phyloP scores from a whole-genome alignment of 2,797 vertebrate genomes.

The Phrynocephalus guinanensis region DNA sequence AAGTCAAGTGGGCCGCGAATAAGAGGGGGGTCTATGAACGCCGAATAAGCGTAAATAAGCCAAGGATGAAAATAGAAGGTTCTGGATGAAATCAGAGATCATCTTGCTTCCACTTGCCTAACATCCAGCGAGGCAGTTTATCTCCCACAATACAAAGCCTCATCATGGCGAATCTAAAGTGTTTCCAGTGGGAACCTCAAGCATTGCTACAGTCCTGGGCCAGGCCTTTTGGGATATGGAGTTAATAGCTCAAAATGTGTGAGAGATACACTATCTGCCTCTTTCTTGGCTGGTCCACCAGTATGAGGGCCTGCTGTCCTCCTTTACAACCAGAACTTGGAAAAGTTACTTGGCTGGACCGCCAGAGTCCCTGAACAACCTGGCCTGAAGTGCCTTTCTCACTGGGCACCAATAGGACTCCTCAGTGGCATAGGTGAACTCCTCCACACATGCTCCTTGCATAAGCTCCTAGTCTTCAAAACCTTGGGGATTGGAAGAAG shows the following conservation, averaged over 20 bases:
- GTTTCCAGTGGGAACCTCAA: no score
- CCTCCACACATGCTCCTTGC: no score
- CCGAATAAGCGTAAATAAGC: not conserved
- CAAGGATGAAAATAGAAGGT: no score
- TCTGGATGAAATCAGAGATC: fast-evolving
- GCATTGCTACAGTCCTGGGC: not conserved
- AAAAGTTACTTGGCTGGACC: no score
- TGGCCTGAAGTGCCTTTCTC: not conserved
- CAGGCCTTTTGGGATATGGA: no score
- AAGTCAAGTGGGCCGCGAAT: not conserved
- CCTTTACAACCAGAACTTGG: not conserved
- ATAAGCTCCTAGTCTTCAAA: no score
- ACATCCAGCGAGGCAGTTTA: not conserved
- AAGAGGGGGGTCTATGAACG: not conserved
- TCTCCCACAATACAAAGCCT: not conserved
- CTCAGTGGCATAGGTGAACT: no score
- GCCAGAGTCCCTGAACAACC: no score
- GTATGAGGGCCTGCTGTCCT: no score
- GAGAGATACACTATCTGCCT: not conserved
- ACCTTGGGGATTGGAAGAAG: no score
- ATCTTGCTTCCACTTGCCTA: not conserved
- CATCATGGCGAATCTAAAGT: no score
- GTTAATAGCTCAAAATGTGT: not conserved
- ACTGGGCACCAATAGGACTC: not conserved
- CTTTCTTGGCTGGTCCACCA: no score